These are phyloP conservation scores for Sericinus montela DNA, from an alignment of 2,888 invertebrate genomes.

Conservation along the genomic window DNA sequence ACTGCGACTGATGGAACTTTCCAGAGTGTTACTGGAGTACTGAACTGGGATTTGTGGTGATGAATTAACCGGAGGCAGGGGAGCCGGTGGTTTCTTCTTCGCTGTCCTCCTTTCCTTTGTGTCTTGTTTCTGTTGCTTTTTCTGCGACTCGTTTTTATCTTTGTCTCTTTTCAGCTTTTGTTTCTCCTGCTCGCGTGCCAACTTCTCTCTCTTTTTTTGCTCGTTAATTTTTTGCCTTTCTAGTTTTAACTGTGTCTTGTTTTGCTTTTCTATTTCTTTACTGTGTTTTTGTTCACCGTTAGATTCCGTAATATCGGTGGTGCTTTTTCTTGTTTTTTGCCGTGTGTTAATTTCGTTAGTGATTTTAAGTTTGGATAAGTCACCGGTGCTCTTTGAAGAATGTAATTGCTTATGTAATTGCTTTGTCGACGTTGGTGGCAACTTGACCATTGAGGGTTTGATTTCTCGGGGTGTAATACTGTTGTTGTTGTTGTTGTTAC, in stretches of 20 bases:
- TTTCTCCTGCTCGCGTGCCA: slow-evolving; percentile 38
- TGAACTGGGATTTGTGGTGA: slow-evolving; percentile 16
- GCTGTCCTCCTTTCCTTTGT: slow-evolving; percentile 29
- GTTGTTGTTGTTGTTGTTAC: slow-evolving; percentile 30
- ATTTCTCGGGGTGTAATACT: slow-evolving; percentile 35
- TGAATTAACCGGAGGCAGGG: slow-evolving; percentile 17
- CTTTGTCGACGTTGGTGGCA: slow-evolving; percentile 27
- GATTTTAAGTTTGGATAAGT: slow-evolving; percentile 32
- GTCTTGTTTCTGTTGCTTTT: slow-evolving; percentile 26
- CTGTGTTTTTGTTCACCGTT: slow-evolving; percentile 26
- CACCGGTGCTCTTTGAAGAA: slow-evolving; percentile 46
- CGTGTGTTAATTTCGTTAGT: slow-evolving; percentile 21
- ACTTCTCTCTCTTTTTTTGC: slow-evolving; percentile 42
- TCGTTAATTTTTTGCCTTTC: slow-evolving; percentile 46
- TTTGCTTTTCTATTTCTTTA: slow-evolving; percentile 33
- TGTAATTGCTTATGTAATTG: too few relatives aligned
- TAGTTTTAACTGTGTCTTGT: slow-evolving; percentile 46
- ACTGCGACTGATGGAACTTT: slow-evolving; percentile 61
- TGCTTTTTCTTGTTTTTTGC: slow-evolving; percentile 36
- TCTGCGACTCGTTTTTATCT: slow-evolving; percentile 29
- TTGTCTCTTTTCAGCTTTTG: slow-evolving; percentile 39
- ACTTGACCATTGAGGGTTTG: slow-evolving; percentile 41
- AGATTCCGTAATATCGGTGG: slow-evolving; percentile 42
- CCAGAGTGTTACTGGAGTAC: slow-evolving; percentile 55
- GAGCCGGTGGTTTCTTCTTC: slow-evolving; percentile 25